These are phyloP conservation scores for Scartelaos histophorus DNA, from an alignment of 2,113 vertebrate genomes.

Conservation along the genomic window DNA sequence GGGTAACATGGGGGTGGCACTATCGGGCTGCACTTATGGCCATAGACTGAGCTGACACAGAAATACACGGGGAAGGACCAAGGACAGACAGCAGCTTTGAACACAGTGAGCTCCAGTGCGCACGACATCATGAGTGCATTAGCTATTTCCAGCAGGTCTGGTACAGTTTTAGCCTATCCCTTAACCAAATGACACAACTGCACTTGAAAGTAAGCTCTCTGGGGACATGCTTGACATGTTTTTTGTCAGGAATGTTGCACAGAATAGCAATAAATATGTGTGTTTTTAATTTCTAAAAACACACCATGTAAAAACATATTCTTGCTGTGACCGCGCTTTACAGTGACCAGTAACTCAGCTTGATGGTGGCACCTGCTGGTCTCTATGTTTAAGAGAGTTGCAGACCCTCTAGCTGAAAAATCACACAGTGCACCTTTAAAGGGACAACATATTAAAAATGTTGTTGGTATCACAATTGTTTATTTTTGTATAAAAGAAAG, in stretches of 20 bases:
- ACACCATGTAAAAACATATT: neutral
- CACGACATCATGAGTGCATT: conserved; percentile 45
- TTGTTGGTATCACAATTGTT: neutral
- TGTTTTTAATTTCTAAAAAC: neutral
- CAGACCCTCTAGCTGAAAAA: neutral
- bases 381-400: neutral
- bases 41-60: conserved; percentile 43
- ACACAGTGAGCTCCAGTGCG: conserved; percentile 15
- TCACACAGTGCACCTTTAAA: neutral
- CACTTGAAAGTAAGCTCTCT: conserved; percentile 8
- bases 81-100: conserved; percentile 37
- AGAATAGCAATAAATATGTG: neutral
- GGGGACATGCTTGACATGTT: conserved; percentile 41
- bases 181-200: neutral
- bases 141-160: conserved; percentile 9
- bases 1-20: conserved; percentile 50
- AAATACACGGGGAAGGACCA: conserved; percentile 24
- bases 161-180: neutral
- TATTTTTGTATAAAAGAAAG: neutral
- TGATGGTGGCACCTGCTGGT: neutral
- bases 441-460: neutral
- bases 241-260: neutral
- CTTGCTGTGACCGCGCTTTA: neutral
- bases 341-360: neutral
- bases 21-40: conserved; percentile 20